Evolutionary conservation across 2,888 invertebrate genomes (phyloP).

Genomic region (Drosophila anomalipes): DNA sequence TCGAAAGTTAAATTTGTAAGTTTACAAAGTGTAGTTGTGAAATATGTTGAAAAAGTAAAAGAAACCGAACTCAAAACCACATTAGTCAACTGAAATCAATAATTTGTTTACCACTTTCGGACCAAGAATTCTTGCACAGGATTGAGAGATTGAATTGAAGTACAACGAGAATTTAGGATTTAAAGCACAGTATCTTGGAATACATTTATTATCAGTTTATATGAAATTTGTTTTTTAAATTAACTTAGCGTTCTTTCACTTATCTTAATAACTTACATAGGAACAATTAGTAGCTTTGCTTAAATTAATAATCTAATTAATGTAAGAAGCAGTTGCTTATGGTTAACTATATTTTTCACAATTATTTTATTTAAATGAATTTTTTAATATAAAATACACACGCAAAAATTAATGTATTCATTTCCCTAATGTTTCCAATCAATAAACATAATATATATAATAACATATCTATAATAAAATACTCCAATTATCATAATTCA

Average conservation of each 20-base stretch:
- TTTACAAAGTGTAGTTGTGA: conserved; percentile 1
- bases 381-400: neutral
- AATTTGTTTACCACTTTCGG: conserved; percentile 8
- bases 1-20: conserved; percentile 9
- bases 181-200: neutral
- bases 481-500: neutral
- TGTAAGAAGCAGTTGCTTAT: neutral
- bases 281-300: neutral
- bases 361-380: neutral
- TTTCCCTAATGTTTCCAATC: neutral
- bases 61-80: neutral
- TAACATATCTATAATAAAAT: neutral
- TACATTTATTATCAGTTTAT: neutral
- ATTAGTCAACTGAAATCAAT: conserved; percentile 25
- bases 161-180: neutral
- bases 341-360: neutral
- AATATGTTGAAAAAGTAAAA: neutral
- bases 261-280: neutral
- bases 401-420: neutral
- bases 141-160: neutral
- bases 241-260: neutral
- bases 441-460: too few relatives aligned
- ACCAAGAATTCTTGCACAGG: too few relatives aligned
- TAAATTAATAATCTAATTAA: neutral
- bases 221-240: neutral